Base-by-base conservation (phyloP, 2,888 invertebrate species). In the Athetis lepigone region DNA sequence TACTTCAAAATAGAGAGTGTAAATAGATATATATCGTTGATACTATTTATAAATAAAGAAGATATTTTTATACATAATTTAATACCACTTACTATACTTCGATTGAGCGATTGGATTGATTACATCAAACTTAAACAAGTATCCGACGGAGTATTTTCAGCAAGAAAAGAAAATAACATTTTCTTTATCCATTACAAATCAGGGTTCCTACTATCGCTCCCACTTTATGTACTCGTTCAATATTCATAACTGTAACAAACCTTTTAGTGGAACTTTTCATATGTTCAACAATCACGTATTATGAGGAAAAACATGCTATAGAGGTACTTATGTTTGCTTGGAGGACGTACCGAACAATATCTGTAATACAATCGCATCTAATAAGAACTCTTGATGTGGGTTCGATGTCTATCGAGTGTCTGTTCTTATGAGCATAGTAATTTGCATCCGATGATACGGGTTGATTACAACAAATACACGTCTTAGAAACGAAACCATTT, bases 291-390 rank as follows among this genome's bases (percentile, higher is more conserved):
- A 75, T 59, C 55, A 61, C 19, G 51, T 66, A 58, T 56, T 69
- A 67, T 67, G 43, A 57, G 40, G 45, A 66, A 58, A 69, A 69
- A 69, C 19, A 58, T 63, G 18, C 49, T 58, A 49, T 27, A 57
- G 36, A 37, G 19, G 40, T 55, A 55, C 18, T 71, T 39, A 55
- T 57, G 50, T 50, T 50, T 23, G 18, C 39, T 51, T 49, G 18
- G 42, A 54, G 57, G 63, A 66, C 43, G 54, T 33, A 47, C 70
- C 56, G 33, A 61, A 45, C 61, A 80, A 82, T 88, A 90, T 90
- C 88, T 84, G 79, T 88, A 90, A 89, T 90, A 87, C 85, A 87
- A 90, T 90, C 88, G 75, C 83, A 80, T 86, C 85, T 84, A 85
- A 88, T 90, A 90, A 88, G 86, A 86, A 85, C 82, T 80, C 82